Percentiles rank a stretch among this genome's conserved stretches.
phyloP scores from a whole-genome alignment of 2,113 vertebrate genomes.

The Nycticebus coucang region DNA sequence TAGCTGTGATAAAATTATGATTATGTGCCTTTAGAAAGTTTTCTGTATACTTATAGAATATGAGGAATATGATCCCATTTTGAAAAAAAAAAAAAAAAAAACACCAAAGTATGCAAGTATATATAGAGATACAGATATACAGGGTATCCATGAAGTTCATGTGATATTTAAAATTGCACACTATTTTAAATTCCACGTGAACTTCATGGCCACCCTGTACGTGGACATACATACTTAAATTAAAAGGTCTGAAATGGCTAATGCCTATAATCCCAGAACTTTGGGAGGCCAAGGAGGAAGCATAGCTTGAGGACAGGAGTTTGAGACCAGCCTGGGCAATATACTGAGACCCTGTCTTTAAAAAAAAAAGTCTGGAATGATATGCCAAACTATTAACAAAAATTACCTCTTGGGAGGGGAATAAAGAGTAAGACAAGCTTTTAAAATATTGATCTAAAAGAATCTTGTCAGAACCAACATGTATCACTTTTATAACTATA shows the following conservation, averaged over 20 bases:
- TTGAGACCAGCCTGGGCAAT: too few relatives aligned
- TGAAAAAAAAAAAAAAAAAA: slow-evolving; percentile 60
- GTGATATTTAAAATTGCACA: too few relatives aligned
- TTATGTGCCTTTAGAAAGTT: background rate
- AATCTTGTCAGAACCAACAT: background rate
- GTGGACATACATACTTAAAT: too few relatives aligned
- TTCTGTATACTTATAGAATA: background rate
- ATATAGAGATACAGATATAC: too few relatives aligned
- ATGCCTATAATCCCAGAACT: too few relatives aligned
- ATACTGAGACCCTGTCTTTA: too few relatives aligned
- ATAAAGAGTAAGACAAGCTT: background rate
- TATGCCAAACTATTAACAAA: slow-evolving; percentile 37
- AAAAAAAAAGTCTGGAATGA: background rate
- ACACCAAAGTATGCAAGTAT: background rate
- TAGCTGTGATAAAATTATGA: slow-evolving; percentile 35
- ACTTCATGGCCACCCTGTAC: too few relatives aligned
- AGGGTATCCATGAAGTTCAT: too few relatives aligned
- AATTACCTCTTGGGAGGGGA: slow-evolving; percentile 51
- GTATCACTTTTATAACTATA: background rate
- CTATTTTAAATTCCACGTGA: too few relatives aligned
- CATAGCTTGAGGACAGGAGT: too few relatives aligned
- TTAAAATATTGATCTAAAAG: slow-evolving; percentile 51
- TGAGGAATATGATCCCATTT: slow-evolving; percentile 29
- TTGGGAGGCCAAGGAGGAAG: too few relatives aligned
- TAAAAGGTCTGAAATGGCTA: too few relatives aligned